Evolutionary conservation across 1,140 invertebrate genomes (phyloP).

Genomic region (Lepidurus packardi): DNA sequence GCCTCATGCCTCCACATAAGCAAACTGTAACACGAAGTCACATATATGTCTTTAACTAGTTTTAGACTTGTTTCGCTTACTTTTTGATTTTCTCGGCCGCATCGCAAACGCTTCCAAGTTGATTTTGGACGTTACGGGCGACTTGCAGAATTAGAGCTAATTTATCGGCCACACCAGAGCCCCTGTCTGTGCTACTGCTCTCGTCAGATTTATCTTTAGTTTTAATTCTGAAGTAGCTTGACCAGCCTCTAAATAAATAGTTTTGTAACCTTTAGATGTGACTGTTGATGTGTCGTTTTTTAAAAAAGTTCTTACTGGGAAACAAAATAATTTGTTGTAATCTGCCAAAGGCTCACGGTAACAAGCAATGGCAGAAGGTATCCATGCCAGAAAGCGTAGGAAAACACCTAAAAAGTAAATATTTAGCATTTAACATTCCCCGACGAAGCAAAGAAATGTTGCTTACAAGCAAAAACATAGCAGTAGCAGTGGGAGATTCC

Average conservation of each 20-base stretch:
- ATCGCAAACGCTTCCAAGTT: conserved; percentile 44
- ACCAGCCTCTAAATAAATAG: conserved; percentile 37
- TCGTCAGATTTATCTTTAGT: conserved; percentile 34
- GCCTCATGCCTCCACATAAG: conserved; percentile 45
- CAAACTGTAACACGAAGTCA: conserved; percentile 40
- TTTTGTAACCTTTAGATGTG: conserved; percentile 19
- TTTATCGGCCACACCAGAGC: conserved; percentile 43
- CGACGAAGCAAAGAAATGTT: background rate
- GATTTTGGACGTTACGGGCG: conserved; percentile 47
- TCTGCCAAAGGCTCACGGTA: conserved; percentile 36
- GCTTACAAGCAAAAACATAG: conserved; percentile 36
- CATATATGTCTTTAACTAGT: background rate
- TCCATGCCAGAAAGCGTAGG: conserved; percentile 37
- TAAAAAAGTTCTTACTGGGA: conserved; percentile 27
- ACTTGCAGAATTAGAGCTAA: conserved; percentile 46
- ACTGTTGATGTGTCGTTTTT: background rate
- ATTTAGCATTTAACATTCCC: background rate
- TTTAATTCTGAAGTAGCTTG: conserved; percentile 28
- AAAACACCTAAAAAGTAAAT: conserved; percentile 28
- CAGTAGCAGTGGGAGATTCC: conserved; percentile 38
- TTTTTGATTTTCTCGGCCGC: conserved; percentile 47
- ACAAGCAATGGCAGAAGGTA: conserved; percentile 38
- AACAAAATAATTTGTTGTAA: conserved; percentile 37
- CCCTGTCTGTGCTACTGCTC: conserved; percentile 37
- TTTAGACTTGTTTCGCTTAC: conserved; percentile 37